phyloP scores from a whole-genome alignment of 1,140 invertebrate species.

The Bursaphelenchus mucronatus region DNA sequence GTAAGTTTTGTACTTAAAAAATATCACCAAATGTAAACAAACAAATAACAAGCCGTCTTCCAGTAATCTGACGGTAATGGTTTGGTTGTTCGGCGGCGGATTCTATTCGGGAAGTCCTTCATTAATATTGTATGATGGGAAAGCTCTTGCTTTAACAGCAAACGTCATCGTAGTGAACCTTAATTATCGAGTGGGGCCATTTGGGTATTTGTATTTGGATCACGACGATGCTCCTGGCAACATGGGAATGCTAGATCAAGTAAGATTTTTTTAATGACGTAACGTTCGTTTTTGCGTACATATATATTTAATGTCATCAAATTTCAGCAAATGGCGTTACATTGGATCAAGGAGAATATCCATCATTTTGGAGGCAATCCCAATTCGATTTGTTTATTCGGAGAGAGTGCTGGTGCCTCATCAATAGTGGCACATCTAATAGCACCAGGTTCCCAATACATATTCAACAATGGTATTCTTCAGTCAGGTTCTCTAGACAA shows the following conservation, averaged over 20 bases:
- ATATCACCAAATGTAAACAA: background rate
- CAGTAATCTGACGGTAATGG: slow-evolving; percentile 60
- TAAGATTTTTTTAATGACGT: slow-evolving; percentile 30
- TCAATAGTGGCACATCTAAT: slow-evolving; percentile 85
- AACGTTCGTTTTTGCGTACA: slow-evolving; percentile 66
- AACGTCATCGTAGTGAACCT: slow-evolving; percentile 61
- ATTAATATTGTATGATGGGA: slow-evolving; percentile 56
- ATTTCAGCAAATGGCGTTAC: slow-evolving; percentile 70
- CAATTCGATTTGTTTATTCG: slow-evolving; percentile 80
- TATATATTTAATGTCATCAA: slow-evolving; percentile 22
- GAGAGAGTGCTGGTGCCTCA: slow-evolving; percentile 91
- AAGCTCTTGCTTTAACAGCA: slow-evolving; percentile 48
- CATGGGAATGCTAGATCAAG: slow-evolving; percentile 78
- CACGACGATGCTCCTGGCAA: slow-evolving; percentile 80
- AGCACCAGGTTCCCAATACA: slow-evolving; percentile 75
- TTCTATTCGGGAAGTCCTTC: slow-evolving; percentile 59
- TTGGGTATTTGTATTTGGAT: slow-evolving; percentile 57
- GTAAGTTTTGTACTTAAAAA: slow-evolving; percentile 5
- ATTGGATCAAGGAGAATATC: slow-evolving; percentile 90
- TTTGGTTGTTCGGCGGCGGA: slow-evolving; percentile 60
- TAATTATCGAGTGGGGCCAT: slow-evolving; percentile 58
- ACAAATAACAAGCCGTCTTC: slow-evolving; percentile 7
- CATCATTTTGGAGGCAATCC: slow-evolving; percentile 83
- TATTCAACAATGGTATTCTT: slow-evolving; percentile 74
- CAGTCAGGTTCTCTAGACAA: slow-evolving; percentile 65